These are phyloP conservation scores for Penelope pileata DNA, from an alignment of 2,113 vertebrate species.

Conservation along the genomic window DNA sequence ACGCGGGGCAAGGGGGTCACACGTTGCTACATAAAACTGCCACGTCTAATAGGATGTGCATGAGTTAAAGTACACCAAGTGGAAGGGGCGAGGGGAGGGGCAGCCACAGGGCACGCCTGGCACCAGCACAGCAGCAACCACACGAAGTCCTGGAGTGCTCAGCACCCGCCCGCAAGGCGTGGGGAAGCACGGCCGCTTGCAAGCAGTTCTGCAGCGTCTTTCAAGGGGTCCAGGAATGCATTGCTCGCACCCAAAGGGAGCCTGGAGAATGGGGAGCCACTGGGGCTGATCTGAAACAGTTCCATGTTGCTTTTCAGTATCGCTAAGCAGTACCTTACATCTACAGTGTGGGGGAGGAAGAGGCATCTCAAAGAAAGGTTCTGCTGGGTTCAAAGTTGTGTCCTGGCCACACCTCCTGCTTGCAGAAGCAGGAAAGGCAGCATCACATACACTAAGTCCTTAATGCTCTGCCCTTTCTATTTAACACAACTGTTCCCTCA, in stretches of 20 bases:
- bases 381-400: neutral
- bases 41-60: conserved; percentile 80
- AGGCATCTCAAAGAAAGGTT: conserved; percentile 8
- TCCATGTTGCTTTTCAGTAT: neutral
- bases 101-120: neutral
- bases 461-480: neutral
- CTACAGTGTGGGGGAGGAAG: neutral
- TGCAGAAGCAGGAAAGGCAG: neutral
- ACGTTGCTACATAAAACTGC: conserved; percentile 82
- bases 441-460: neutral
- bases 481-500: neutral
- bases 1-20: conserved; percentile 70
- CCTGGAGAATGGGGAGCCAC: neutral
- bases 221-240: neutral
- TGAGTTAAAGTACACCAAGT: conserved; percentile 78
- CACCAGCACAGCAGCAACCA: too few relatives aligned
- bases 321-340: conserved; percentile 37
- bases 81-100: conserved; percentile 28
- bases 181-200: neutral
- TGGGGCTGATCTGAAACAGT: neutral
- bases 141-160: conserved; percentile 41
- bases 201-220: neutral
- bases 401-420: neutral
- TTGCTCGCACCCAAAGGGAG: neutral
- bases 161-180: neutral